phyloP scores from a whole-genome alignment of 2,797 vertebrate species.

The Rhinatrema bivittatum region DNA sequence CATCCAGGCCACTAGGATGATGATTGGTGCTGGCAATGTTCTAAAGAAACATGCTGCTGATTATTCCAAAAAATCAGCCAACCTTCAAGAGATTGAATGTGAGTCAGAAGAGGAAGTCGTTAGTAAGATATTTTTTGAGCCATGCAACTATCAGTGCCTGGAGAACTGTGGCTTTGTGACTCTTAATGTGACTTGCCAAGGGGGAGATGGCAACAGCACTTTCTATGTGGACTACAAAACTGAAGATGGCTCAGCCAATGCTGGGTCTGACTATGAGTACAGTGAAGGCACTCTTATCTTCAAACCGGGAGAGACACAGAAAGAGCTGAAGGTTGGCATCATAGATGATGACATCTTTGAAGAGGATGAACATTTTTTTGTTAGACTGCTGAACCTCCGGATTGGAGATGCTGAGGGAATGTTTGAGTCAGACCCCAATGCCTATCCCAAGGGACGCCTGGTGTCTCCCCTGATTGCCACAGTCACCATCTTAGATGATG shows the following conservation, averaged over 20 bases:
- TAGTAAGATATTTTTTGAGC: slow-evolving; percentile 88
- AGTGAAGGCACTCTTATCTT: slow-evolving; percentile 87
- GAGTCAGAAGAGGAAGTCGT: slow-evolving; percentile 51
- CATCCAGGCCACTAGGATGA: slow-evolving; percentile 85
- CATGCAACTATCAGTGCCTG: slow-evolving; percentile 81
- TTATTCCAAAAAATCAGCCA: slow-evolving; percentile 45
- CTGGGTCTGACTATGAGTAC: slow-evolving; percentile 77
- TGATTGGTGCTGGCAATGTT: slow-evolving; percentile 91
- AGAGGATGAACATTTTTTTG: slow-evolving; percentile 85
- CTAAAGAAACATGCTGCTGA: slow-evolving; percentile 80
- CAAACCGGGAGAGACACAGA: slow-evolving; percentile 84
- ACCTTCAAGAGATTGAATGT: slow-evolving; percentile 28
- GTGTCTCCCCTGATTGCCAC: slow-evolving; percentile 78
- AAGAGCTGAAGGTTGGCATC: slow-evolving; percentile 84
- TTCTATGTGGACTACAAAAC: slow-evolving; percentile 95
- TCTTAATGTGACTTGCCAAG: slow-evolving; percentile 67
- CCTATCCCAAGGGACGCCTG: slow-evolving; percentile 68
- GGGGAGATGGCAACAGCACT: slow-evolving; percentile 71
- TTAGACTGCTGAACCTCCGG: slow-evolving; percentile 80
- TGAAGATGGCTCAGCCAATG: slow-evolving; percentile 87
- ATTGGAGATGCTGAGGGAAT: slow-evolving; percentile 82
- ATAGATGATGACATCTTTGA: slow-evolving; percentile 94
- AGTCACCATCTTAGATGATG: slow-evolving; percentile 90
- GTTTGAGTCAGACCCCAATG: slow-evolving; percentile 77
- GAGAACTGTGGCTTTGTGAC: slow-evolving; percentile 83